These are phyloP conservation scores for Catamblyrhynchus diadema DNA, from an alignment of 2,797 vertebrate genomes.

Conservation along the genomic window DNA sequence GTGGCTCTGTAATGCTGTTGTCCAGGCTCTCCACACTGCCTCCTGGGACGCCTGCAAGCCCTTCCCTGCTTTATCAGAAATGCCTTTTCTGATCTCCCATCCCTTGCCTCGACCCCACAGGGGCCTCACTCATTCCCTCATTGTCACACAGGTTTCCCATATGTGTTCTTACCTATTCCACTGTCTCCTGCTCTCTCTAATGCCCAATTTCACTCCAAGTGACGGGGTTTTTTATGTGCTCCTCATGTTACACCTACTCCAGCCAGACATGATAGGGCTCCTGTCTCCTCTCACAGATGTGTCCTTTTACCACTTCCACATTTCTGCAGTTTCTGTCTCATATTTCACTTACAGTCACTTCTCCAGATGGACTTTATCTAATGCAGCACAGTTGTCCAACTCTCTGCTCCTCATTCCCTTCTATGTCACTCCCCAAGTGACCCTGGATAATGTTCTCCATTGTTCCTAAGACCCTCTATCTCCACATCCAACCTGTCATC, in stretches of 20 bases:
- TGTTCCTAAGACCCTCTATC: not conserved
- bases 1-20: not conserved
- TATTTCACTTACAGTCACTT: not conserved
- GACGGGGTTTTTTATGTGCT: not conserved
- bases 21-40: not conserved
- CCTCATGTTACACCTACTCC: not conserved
- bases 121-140: not conserved
- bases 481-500: not conserved
- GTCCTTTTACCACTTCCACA: not conserved
- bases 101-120: fast-evolving
- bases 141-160: not conserved
- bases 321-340: not conserved
- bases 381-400: not conserved
- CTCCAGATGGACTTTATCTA: not conserved
- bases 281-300: not conserved
- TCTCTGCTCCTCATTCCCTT: not conserved
- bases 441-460: not conserved
- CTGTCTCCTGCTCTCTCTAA: not conserved
- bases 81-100: not conserved
- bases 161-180: not conserved
- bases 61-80: not conserved
- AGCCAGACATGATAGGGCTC: not conserved
- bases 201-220: not conserved
- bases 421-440: not conserved
- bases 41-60: not conserved